These are phyloP conservation scores for Drosophila asahinai DNA, from an alignment of 1,140 invertebrate species.

Conservation along the genomic window DNA sequence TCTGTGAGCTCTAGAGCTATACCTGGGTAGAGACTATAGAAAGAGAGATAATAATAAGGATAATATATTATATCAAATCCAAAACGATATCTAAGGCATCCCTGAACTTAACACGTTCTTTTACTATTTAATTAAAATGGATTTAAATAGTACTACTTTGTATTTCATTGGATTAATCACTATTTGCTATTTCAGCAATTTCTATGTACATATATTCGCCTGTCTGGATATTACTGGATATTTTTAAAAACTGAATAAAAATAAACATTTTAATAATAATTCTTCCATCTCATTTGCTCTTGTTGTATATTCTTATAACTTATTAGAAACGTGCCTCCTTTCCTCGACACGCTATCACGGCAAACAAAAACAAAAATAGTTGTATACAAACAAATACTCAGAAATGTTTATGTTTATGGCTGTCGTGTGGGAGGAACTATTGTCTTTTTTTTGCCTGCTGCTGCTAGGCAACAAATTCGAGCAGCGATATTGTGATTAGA, in stretches of 20 bases:
- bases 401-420: constrained; percentile 32
- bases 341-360: constrained; percentile 12
- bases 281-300: too few relatives aligned
- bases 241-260: neutral
- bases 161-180: neutral
- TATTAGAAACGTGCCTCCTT: constrained; percentile 25
- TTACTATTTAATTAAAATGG: neutral
- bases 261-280: neutral
- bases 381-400: constrained; percentile 31
- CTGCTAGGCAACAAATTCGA: constrained; percentile 47
- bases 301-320: neutral
- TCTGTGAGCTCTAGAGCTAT: too few relatives aligned
- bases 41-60: neutral
- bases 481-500: constrained; percentile 46
- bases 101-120: neutral
- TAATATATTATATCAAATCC: too few relatives aligned
- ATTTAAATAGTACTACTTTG: neutral
- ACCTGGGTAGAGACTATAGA: too few relatives aligned
- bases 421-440: constrained; percentile 13
- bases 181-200: neutral
- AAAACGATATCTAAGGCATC: neutral
- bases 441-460: constrained; percentile 25
- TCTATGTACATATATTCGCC: neutral
- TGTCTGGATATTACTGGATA: neutral
- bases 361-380: constrained; percentile 36